Evolutionary conservation across 2,888 invertebrate species (phyloP).

Genomic region (Himalopsyche anomala): DNA sequence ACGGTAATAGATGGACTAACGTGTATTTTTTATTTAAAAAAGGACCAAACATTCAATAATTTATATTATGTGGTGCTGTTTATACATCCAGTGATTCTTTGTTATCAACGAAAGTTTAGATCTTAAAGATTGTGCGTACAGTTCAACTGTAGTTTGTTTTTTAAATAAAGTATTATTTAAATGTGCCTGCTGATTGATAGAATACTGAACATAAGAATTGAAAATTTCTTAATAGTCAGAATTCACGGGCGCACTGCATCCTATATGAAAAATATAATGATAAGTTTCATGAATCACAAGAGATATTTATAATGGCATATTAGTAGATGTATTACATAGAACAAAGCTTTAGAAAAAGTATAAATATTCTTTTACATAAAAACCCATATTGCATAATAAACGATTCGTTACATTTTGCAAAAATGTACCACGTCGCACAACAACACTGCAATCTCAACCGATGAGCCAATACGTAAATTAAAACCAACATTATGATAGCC

Average conservation of each 20-base stretch:
- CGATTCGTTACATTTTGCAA: background rate
- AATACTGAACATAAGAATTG: too few species aligned
- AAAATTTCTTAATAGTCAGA: too few species aligned
- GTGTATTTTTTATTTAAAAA: too few species aligned
- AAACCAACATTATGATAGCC: too few species aligned
- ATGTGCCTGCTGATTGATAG: too few species aligned
- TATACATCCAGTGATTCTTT: constrained; percentile 1
- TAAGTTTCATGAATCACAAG: background rate
- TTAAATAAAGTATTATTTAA: too few species aligned
- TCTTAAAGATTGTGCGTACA: background rate
- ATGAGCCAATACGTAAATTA: too few species aligned
- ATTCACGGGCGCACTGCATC: too few species aligned
- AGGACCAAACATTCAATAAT: too few species aligned
- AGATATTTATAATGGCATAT: background rate
- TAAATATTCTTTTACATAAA: background rate
- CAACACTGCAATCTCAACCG: background rate
- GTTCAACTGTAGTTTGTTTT: too few species aligned
- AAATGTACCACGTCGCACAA: background rate
- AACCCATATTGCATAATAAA: constrained; percentile 9
- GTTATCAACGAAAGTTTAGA: background rate
- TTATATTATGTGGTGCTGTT: background rate
- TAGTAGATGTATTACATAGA: constrained; percentile 6
- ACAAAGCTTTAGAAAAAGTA: background rate
- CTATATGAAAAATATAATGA: background rate
- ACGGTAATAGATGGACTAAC: too few species aligned